A percentile compares a stretch with the other conserved stretches of the same genome.
These are phyloP conservation scores for Biston stratarius DNA, from an alignment of 2,888 invertebrate species.

Conservation along the genomic window DNA sequence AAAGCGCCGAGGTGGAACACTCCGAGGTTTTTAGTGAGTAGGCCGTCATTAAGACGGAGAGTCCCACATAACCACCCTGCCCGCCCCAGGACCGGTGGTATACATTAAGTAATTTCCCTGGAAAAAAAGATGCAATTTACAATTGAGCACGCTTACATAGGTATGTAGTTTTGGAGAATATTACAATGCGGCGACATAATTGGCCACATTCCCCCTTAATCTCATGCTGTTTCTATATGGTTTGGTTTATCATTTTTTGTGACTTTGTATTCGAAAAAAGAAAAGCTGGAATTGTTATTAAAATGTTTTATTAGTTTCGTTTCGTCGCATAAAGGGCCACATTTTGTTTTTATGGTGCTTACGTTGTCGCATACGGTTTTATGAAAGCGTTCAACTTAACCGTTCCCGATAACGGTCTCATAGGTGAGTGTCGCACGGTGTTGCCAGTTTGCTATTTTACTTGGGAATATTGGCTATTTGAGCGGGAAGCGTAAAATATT, in stretches of 20 bases:
- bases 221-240: neutral
- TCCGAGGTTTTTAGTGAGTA: too few relatives aligned
- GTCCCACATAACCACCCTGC: too few relatives aligned
- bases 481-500: neutral
- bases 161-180: too few relatives aligned
- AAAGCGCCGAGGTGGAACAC: too few relatives aligned
- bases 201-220: too few relatives aligned
- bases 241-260: conserved; percentile 8
- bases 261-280: conserved; percentile 10
- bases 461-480: conserved; percentile 7
- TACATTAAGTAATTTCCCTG: too few relatives aligned
- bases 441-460: conserved; percentile 26
- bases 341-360: conserved; percentile 48
- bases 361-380: conserved; percentile 53
- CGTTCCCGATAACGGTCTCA: conserved; percentile 56
- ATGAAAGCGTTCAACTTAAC: conserved; percentile 59
- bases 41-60: too few relatives aligned
- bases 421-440: conserved; percentile 59
- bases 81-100: too few relatives aligned
- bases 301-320: conserved; percentile 35
- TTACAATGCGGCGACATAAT: too few relatives aligned
- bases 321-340: conserved; percentile 41
- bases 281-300: conserved; percentile 25
- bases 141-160: too few relatives aligned
- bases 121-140: too few relatives aligned